Base-by-base conservation (phyloP, 1,140 invertebrate species). In the Aphis gossypii region DNA sequence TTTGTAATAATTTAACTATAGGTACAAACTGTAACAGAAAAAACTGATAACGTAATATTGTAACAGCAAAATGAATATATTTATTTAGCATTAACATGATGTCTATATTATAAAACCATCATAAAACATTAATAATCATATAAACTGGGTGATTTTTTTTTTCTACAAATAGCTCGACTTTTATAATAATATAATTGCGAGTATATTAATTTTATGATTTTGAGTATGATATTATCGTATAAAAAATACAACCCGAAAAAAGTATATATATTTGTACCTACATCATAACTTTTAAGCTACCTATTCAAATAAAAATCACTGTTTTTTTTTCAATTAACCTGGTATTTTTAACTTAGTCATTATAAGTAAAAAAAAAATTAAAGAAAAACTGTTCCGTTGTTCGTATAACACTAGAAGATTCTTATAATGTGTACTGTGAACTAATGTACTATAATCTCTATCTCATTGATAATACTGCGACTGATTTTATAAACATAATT, bases 371-470 rank as follows among this genome's bases (percentile, higher is more conserved):
- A 38, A 38, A 38, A 35, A 41, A 83, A 23, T 83, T 83, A 83
- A 38, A 41, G 6, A 83, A 84, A 14, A 46, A 51, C 48, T 51
- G 48, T 51, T 51, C 2, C 48, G 25, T 86, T 46, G 84, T 46
- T 86, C 44, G 1, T 46, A 30, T 30, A 86, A 46, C 5, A 86
- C 30, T 86, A 41, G 2, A 86, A 86, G 46, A 86, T 86, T 11
- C 23, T 86, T 4, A 44, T 83, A 83, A 23, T 84, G n/a, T 14
- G 11, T 44, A 86, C 44, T 86, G 25, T 46, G 84, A 18, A 86
- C 60, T 68, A 68, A n/a, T n/a, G 60, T 68, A 68, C 84, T n/a
- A 86, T 86, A 30, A 86, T 86, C 38, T 86, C 41, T 86, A 86
- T n/a, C 38, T 86, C 41, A 44, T 14, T 30, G 44, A 86, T 86